Conservation (phyloP, 2,113 vertebrate genomes). For the Apistogramma diplotaenia region DNA sequence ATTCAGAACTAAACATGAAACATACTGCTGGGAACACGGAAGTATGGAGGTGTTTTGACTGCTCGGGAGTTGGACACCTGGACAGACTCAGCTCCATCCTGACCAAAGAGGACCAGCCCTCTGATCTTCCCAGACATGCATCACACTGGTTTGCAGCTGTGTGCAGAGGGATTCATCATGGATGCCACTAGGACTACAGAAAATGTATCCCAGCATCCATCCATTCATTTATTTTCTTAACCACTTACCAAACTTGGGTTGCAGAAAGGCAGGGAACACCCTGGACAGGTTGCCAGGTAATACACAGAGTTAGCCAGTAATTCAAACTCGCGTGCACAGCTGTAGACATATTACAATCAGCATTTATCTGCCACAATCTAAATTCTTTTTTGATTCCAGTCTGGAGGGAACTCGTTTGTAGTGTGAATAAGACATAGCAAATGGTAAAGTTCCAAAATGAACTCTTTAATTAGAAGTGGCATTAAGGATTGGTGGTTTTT, state of each 20-base stretch:
- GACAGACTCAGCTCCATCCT: not conserved
- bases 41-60: not conserved
- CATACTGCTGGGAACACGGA: not conserved
- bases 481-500: not conserved
- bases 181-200: not conserved
- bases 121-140: not conserved
- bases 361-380: not conserved
- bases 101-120: not conserved
- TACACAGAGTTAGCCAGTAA: not conserved
- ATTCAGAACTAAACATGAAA: not conserved
- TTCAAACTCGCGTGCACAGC: not conserved
- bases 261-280: not conserved
- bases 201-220: not conserved
- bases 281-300: not conserved
- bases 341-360: not conserved
- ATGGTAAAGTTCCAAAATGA: not conserved
- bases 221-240: not conserved
- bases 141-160: not conserved
- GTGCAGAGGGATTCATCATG: not conserved
- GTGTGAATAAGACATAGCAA: not conserved
- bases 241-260: too few relatives aligned
- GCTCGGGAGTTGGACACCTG: not conserved
- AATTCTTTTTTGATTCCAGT: not conserved
- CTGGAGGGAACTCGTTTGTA: not conserved
- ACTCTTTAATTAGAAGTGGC: not conserved